Base-by-base conservation (phyloP, 1,140 invertebrate species). In the Apis dorsata region DNA sequence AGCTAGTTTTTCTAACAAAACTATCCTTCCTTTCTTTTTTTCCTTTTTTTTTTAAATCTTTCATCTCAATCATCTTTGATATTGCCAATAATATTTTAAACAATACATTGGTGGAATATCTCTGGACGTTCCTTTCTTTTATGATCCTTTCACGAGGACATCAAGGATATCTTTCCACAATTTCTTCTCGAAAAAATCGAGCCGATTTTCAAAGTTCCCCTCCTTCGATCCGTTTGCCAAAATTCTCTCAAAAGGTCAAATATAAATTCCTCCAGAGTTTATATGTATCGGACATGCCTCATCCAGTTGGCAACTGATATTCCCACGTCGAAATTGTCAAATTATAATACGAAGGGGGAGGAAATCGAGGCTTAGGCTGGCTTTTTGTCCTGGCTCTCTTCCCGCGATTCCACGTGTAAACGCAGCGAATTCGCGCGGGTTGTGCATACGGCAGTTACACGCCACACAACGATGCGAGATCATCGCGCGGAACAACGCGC, bases 341-440 rank as follows among this genome's bases (percentile, higher is more conserved):
- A 88, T 88, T 87, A 88, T 57, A 83, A 59, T 74, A 59, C 53
- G 72, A n/a, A 59, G 28, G 3, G 34, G 68, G 28, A 75, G 34
- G 19, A 28, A 51, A 34, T 12, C 12, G 34, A 28, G 80, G 62
- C 81, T 79, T 70, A 83, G 72, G 62, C 55, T 62, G 60, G 68
- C 70, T 83, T 80, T 86, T 86, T 77, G 59, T 24, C 44, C 83
- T 85, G 86, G 72, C 75, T 76, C 60, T 17, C 34, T 79, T 83
- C 83, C 75, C 77, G 71, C 19, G 49, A 63, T 55, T 21, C 17
- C 49, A 17, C 57, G 24, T 51, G 55, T 49, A 73, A 86, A 70
- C 44, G 71, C 44, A 53, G 72, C 28, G 76, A 83, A 87, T 87
- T 81, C 60, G 59, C 60, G 59, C 24, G n/a, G 17, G 13, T 8